A percentile compares a stretch with the other conserved stretches of the same genome.
These are phyloP conservation scores for Halictus rubicundus DNA, from an alignment of 1,140 invertebrate species.

Conservation along the genomic window DNA sequence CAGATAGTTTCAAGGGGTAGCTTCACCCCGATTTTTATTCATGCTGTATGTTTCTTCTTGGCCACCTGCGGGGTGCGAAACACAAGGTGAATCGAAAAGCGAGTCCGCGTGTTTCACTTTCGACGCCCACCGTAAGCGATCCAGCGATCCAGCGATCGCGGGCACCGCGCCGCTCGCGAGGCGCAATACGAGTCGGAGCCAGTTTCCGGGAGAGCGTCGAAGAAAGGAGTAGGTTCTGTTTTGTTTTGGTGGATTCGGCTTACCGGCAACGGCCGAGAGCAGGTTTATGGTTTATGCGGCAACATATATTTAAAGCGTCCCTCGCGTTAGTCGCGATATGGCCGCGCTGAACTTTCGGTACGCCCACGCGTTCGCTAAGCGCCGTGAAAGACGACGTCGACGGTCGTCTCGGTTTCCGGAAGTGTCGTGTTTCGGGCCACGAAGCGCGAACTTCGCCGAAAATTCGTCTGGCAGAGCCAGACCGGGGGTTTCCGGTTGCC, in stretches of 20 bases:
- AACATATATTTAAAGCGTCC: constrained; percentile 62
- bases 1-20: too few relatives aligned
- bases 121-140: constrained; percentile 61
- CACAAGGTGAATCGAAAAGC: constrained; percentile 13
- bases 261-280: constrained; percentile 47
- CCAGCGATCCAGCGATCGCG: constrained; percentile 13
- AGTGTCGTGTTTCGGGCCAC: constrained; percentile 39
- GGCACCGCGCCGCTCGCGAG: constrained; percentile 3
- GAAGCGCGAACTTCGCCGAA: not conserved
- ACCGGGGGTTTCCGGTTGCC: not conserved
- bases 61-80: not conserved
- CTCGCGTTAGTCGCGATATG: constrained; percentile 52
- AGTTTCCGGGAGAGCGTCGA: constrained; percentile 30
- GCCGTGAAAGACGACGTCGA: constrained; percentile 56
- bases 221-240: constrained; percentile 65
- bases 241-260: constrained; percentile 66
- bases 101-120: constrained; percentile 50
- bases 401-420: constrained; percentile 58
- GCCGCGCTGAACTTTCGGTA: constrained; percentile 62
- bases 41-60: too few relatives aligned
- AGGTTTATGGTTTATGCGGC: constrained; percentile 67
- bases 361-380: constrained; percentile 47
- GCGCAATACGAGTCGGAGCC: constrained; percentile 16
- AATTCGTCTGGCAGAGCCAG: not conserved
- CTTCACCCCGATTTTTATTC: too few relatives aligned